Evolutionary conservation across 2,113 vertebrate genomes (phyloP), one percentile per base, ranked within the genome.

Genomic region (Platysteira castanea): DNA sequence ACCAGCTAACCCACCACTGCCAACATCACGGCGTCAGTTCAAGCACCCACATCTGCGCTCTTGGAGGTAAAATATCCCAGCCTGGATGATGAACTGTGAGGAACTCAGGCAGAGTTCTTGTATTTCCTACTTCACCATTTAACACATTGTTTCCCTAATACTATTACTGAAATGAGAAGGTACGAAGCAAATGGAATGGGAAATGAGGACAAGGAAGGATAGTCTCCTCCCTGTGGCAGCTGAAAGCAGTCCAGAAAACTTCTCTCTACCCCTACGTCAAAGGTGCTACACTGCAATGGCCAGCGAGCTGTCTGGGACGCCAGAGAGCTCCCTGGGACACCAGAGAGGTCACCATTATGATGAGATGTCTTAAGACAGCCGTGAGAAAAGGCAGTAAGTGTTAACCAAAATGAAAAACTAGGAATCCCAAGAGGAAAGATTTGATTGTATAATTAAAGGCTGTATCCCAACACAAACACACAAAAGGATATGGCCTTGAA

Each of bases 11-110:
- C 17, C 69, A 42, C 22, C 20, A 8, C 49, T 24, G 10, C 24
- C 41, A 57, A 11, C 0, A 0, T 7, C 44, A 54, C 0, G 1
- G 28, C 0, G 0, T 7, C 73, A 60, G 54, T 24, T 70, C 47
- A 70, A 80, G 46, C 33, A 70, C 15, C 12, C 6, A 35, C 1
- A 0, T 15, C 31, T n/a, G 20, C 30, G 12, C 52, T 33, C 27
- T 3, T 10, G 16, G 20, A 57, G 28, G 37, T 24, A 30, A 81
- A 89, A 87, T 39, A 47, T 14, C 84, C 50, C 87, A 68, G 64
- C 30, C 70, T 31, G 47, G 30, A 3, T 35, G 27, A 83, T 1
- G 0, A 79, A 83, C 70, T 31, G 11, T 8, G 63, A 47, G 33
- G 47, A 87, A 35, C 2, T 11, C 41, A 9, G 6, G 16, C 19